Percentiles rank a stretch among this genome's conserved stretches.
Evolutionary conservation across 1,140 invertebrate genomes (phyloP).

Genomic region (Alviniconcha marisindica): DNA sequence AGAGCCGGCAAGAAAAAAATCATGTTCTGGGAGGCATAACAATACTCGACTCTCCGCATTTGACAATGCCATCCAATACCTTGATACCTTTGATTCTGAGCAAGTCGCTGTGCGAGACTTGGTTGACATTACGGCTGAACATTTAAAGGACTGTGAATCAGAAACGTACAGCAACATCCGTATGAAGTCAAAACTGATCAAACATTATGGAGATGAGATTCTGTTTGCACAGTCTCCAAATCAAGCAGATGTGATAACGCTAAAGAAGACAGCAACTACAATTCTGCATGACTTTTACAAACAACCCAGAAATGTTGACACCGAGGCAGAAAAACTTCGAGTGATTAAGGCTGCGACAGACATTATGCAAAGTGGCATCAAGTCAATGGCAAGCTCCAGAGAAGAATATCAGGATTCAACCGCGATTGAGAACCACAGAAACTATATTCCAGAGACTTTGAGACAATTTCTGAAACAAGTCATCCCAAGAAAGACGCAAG

Average conservation of each 20-base stretch:
- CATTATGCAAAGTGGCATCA: slow-evolving; percentile 39
- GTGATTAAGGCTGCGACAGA: slow-evolving; percentile 36
- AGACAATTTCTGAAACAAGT: slow-evolving; percentile 25
- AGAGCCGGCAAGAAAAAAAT: background rate
- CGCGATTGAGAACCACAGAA: slow-evolving; percentile 31
- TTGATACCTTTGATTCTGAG: background rate
- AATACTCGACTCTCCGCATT: background rate
- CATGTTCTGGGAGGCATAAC: no score
- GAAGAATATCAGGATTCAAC: slow-evolving; percentile 10
- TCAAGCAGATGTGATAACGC: slow-evolving; percentile 31
- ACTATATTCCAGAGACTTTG: slow-evolving; percentile 41
- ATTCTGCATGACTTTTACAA: slow-evolving; percentile 43
- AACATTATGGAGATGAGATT: slow-evolving; percentile 37
- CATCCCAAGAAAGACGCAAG: background rate
- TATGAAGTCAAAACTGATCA: slow-evolving; percentile 40
- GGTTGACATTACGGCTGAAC: background rate
- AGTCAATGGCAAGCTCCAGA: background rate
- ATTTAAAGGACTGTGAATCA: background rate
- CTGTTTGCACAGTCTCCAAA: slow-evolving; percentile 35
- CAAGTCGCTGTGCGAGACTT: background rate
- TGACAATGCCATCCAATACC: background rate
- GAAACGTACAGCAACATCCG: slow-evolving; percentile 37
- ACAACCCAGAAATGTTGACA: background rate
- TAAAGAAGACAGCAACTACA: slow-evolving; percentile 29
- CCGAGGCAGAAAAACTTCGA: slow-evolving; percentile 35